These are phyloP conservation scores for Hestina assimilis DNA, from an alignment of 1,140 invertebrate genomes.

Conservation along the genomic window DNA sequence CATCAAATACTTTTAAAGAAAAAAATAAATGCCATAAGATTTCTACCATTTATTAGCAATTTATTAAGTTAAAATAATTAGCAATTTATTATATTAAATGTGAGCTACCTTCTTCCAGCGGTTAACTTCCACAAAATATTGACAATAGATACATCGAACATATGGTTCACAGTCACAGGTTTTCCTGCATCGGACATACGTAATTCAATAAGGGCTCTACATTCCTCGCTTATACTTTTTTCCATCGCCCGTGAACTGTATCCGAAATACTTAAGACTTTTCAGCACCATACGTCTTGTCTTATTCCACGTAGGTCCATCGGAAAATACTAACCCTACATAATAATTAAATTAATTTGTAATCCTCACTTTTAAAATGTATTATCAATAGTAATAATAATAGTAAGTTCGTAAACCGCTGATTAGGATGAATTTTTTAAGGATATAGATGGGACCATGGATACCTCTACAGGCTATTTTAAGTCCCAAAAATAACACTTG, in stretches of 20 bases:
- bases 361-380: neutral
- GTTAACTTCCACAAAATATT: slow-evolving; percentile 87
- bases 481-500: no score
- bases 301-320: slow-evolving; percentile 81
- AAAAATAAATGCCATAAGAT: no score
- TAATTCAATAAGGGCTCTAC: slow-evolving; percentile 71
- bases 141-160: slow-evolving; percentile 81
- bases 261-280: slow-evolving; percentile 81
- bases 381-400: no score
- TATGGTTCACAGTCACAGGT: slow-evolving; percentile 71
- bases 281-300: slow-evolving; percentile 80
- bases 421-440: no score
- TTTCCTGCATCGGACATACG: slow-evolving; percentile 38
- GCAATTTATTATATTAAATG: no score
- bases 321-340: slow-evolving; percentile 82
- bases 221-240: slow-evolving; percentile 79
- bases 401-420: no score
- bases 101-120: slow-evolving; percentile 79
- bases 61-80: neutral
- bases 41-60: neutral
- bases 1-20: no score
- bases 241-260: slow-evolving; percentile 81
- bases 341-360: neutral
- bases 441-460: no score
- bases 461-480: no score